A percentile compares a stretch with the other conserved stretches of the same genome.
Evolutionary conservation across 2,113 vertebrate species (phyloP).

Genomic region (Silurus glanis): DNA sequence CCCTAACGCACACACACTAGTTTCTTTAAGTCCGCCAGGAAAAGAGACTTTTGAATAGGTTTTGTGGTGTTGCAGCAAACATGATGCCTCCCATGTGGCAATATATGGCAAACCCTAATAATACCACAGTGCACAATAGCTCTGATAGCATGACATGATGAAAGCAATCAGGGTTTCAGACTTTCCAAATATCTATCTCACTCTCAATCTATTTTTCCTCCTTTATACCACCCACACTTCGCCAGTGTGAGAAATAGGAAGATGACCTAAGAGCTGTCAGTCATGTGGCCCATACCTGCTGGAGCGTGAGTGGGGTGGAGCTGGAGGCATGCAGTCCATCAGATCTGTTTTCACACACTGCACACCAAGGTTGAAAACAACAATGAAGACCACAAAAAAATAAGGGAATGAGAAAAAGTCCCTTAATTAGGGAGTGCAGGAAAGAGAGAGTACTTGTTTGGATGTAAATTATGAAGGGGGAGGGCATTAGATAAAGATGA

Average conservation of each 20-base stretch:
- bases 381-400: conserved; percentile 59
- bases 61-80: conserved; percentile 58
- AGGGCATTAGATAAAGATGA: conserved; percentile 70
- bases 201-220: not conserved
- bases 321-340: conserved; percentile 71
- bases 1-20: conserved; percentile 48
- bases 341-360: conserved; percentile 77
- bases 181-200: conserved; percentile 72
- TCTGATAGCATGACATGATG: conserved; percentile 74
- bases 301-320: conserved; percentile 69
- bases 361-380: conserved; percentile 72
- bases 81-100: conserved; percentile 72
- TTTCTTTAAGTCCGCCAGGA: conserved; percentile 69
- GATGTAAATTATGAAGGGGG: conserved; percentile 71
- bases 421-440: conserved; percentile 74
- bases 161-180: conserved; percentile 76
- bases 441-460: conserved; percentile 62
- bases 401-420: conserved; percentile 50
- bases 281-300: conserved; percentile 73
- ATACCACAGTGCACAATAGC: conserved; percentile 74
- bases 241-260: conserved; percentile 72
- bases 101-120: conserved; percentile 75
- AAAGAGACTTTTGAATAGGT: conserved; percentile 69
- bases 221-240: conserved; percentile 74
- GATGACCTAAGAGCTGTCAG: conserved; percentile 78